Evolutionary conservation across 2,113 vertebrate genomes (phyloP), one percentile per base, ranked within the genome.

Genomic region (Rhadina sibilatrix): DNA sequence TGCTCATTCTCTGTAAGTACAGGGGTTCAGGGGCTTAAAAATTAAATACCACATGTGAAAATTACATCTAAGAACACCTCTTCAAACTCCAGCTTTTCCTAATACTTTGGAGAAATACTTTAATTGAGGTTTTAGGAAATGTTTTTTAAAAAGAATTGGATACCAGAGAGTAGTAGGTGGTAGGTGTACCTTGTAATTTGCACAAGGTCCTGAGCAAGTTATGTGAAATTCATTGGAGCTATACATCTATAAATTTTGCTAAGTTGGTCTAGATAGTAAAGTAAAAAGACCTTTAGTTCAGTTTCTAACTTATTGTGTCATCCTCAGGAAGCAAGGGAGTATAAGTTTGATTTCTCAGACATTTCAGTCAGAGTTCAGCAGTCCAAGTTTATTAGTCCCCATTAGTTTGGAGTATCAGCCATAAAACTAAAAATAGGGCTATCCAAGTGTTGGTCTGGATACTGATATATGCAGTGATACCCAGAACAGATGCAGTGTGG

Each of bases 1-100:
- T 0, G 2, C 17, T 72, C 30, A 30, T 28, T 2, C 0, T 65
- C 40, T 30, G 0, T 37, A 69, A 25, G 8, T 16, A 35, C 13
- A 61, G 15, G 9, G 24, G 10, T 23, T 91, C 19, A 30, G 7
- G 10, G 12, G 23, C 23, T 79, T 52, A 59, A 75, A 70, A 71
- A 70, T 46, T 15, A 83, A 82, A 75, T 2, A 5, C 1, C n/a
- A 15, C 4, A 2, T 7, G 16, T 47, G 64, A 83, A 81, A 93
- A 81, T 61, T 44, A 35, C 10, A 20, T 17, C 37, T 54, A 53
- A 74, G 40, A 81, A 50, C 4, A 18, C 5, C 3, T 83, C 72
- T 75, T 78, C 35, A 57, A 40, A 53, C 3, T 14, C 9, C 15
- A n/a, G 35, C 1, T 42, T 46, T 59, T 77, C 33, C 19, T 33